Base-by-base conservation (phyloP, 2,113 vertebrate species). In the Neofelis nebulosa region DNA sequence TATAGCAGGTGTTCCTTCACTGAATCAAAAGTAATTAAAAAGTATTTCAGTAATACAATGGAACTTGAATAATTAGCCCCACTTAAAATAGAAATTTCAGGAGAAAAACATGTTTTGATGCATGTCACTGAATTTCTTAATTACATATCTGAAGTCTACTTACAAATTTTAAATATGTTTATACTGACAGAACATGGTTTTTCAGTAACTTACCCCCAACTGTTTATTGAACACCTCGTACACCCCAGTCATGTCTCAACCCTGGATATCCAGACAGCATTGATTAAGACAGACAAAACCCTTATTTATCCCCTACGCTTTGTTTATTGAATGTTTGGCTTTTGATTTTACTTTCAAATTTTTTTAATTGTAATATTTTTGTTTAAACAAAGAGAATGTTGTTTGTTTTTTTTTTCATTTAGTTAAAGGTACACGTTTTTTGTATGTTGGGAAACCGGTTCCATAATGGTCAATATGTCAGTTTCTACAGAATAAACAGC, bases 301-400 rank as follows among this genome's bases (percentile, higher is more conserved):
- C 11, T 14, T 71, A 15, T 55, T 38, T 52, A 73, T 5, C 57
- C 52, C n/a, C 33, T 52, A 50, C 16, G n/a, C 45, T 82, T 50
- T n/a, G 4, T 38, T 80, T 38, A 71, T 3, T 91, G 41, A 93
- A 76, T 11, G 10, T 69, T 66, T 71, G 41, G 3, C 12, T 91
- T 86, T 96, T 86, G 5, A 66, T 31, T 89, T 85, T 86, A 86
- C 8, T 89, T 85, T 86, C 27, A 50, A 73, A 78, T 94, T 50
- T 78, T 31, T 36, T 90, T n/a, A 74, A 61, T 73, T 61, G 29
- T 66, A 71, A 14, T 38, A 55, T 73, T 87, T 87, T 76, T 87
- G 21, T 94, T 91, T 65, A 89, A 63, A 48, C 45, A 69, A 96
- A 81, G 52, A 65, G 45, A 89, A 21, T 1, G 1, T 92, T 38